These are phyloP conservation scores for Ochlodes sylvanus DNA, from an alignment of 2,888 invertebrate species.

Conservation along the genomic window DNA sequence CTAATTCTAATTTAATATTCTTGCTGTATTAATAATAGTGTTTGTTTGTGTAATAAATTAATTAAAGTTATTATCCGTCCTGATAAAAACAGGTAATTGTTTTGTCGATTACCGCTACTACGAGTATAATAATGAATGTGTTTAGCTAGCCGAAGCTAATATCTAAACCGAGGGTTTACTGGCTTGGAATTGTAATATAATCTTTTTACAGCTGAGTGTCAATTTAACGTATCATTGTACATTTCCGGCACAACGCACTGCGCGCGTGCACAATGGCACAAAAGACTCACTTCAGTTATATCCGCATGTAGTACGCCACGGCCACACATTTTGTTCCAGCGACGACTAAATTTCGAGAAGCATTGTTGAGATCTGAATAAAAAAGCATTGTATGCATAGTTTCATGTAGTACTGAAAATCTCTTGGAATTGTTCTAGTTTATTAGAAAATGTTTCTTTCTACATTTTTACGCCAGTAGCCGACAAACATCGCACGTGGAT, in stretches of 20 bases:
- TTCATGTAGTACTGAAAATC: neutral
- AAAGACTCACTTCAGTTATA: constrained; percentile 1
- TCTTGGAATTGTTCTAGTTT: neutral
- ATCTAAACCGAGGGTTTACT: neutral
- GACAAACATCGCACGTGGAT: no score
- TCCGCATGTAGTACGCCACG: neutral
- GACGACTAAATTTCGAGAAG: constrained; percentile 13
- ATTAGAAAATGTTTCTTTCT: no score
- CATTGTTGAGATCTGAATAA: constrained; percentile 18
- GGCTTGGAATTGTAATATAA: neutral
- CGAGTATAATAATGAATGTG: no score
- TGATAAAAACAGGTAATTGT: no score
- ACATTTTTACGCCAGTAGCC: no score
- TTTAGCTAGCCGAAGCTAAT: no score
- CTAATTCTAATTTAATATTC: no score
- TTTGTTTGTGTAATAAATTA: no score
- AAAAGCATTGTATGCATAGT: constrained; percentile 11
- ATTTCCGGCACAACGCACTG: constrained; percentile 6
- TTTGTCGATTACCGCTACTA: no score
- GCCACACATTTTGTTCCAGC: constrained; percentile 6
- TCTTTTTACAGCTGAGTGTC: constrained; percentile 3
- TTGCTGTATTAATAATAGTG: no score
- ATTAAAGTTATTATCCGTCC: no score
- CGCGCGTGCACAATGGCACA: constrained; percentile 12
- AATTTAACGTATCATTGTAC: constrained; percentile 7